Evolutionary conservation across 2,888 invertebrate genomes (phyloP).

Genomic region (Lycocerus yunnanus): DNA sequence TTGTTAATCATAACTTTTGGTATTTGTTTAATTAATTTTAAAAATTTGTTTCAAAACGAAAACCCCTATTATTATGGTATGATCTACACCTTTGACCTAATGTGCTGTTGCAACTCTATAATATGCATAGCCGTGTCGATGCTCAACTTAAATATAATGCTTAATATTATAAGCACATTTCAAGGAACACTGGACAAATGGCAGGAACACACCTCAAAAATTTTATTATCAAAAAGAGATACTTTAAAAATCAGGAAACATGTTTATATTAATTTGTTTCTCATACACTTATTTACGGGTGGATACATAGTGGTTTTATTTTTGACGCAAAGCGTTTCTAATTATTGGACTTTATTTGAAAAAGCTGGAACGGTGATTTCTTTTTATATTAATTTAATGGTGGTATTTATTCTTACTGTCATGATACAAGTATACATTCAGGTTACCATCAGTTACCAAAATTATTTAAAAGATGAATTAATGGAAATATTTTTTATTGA

Average conservation of each 20-base stretch:
- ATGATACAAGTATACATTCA: too few species aligned
- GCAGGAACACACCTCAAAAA: not conserved
- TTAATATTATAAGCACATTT: not conserved
- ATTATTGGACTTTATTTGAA: too few species aligned
- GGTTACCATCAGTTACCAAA: too few species aligned
- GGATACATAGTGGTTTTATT: too few species aligned
- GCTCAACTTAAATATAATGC: not conserved
- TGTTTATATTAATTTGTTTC: not conserved
- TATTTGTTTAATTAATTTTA: not conserved
- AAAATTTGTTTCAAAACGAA: not conserved
- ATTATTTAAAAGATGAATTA: too few species aligned
- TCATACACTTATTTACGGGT: too few species aligned
- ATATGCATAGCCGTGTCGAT: rapidly evolving
- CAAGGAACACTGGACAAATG: not conserved
- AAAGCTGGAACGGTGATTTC: too few species aligned
- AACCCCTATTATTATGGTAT: not conserved
- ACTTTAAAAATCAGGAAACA: not conserved
- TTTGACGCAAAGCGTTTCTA: too few species aligned
- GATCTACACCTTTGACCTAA: not conserved
- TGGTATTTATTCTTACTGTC: too few species aligned
- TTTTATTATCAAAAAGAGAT: not conserved
- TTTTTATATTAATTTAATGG: too few species aligned
- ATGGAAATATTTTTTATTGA: too few species aligned
- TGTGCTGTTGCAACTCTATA: not conserved
- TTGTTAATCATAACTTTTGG: not conserved